phyloP scores from a whole-genome alignment of 2,888 invertebrate species.

The Dolomedes plantarius region DNA sequence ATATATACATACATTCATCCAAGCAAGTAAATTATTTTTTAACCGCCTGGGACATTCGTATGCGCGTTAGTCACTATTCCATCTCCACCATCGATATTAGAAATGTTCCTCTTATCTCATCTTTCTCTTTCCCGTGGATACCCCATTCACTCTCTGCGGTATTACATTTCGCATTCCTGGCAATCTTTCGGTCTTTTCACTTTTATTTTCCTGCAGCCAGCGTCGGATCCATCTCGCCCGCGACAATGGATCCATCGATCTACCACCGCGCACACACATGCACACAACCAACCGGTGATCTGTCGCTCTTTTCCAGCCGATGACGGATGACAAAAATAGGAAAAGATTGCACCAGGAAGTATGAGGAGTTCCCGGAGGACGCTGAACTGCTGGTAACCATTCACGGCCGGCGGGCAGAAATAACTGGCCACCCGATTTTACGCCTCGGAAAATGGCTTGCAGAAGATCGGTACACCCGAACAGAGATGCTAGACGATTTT shows the following conservation, averaged over 20 bases:
- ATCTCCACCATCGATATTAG: too few relatives aligned
- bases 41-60: too few relatives aligned
- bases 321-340: slow-evolving; percentile 14
- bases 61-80: too few relatives aligned
- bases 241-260: neutral
- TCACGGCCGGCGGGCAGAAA: neutral
- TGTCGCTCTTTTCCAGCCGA: neutral
- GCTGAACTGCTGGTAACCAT: neutral
- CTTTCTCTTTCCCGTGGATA: too few relatives aligned
- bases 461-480: neutral
- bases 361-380: neutral
- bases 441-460: neutral
- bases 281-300: neutral
- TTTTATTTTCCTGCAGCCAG: neutral
- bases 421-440: slow-evolving; percentile 11
- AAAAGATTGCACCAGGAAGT: slow-evolving; percentile 8
- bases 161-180: neutral
- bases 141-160: neutral
- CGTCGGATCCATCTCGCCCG: neutral
- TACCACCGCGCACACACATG: neutral
- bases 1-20: too few relatives aligned
- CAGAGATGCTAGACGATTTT: too few relatives aligned
- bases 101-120: too few relatives aligned
- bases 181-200: neutral
- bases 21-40: too few relatives aligned